These are phyloP conservation scores for Pseudomyrmex pallidus DNA, from an alignment of 1,140 invertebrate species.

Conservation along the genomic window DNA sequence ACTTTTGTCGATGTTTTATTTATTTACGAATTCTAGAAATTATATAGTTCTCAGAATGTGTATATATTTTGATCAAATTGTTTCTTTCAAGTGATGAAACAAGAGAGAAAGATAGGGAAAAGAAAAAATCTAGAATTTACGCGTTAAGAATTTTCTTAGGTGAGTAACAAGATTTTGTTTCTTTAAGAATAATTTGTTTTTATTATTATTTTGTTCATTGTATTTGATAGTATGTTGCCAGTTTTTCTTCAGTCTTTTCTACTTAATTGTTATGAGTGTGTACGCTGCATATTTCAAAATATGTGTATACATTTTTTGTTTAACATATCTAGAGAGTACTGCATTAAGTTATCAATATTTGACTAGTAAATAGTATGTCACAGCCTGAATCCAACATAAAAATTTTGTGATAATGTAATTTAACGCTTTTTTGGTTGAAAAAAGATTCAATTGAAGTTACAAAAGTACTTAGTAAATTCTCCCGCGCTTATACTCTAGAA, in stretches of 20 bases:
- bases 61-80: too few relatives aligned
- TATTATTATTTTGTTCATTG: slow-evolving; percentile 39
- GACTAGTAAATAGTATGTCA: slow-evolving; percentile 72
- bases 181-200: slow-evolving; percentile 62
- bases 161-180: too few relatives aligned
- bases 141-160: too few relatives aligned
- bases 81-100: too few relatives aligned
- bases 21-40: slow-evolving; percentile 3
- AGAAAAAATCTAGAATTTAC: too few relatives aligned
- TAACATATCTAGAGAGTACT: slow-evolving; percentile 62
- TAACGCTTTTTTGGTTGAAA: slow-evolving; percentile 50
- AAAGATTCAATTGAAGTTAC: slow-evolving; percentile 58
- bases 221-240: slow-evolving; percentile 41
- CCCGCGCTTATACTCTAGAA: slow-evolving; percentile 22
- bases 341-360: slow-evolving; percentile 48
- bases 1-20: slow-evolving; percentile 10
- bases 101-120: too few relatives aligned
- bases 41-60: too few relatives aligned
- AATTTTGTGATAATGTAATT: slow-evolving; percentile 61
- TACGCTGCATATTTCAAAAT: slow-evolving; percentile 63
- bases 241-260: slow-evolving; percentile 71
- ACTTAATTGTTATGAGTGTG: slow-evolving; percentile 60
- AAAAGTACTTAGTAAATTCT: slow-evolving; percentile 45
- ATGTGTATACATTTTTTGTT: slow-evolving; percentile 54
- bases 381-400: slow-evolving; percentile 72